These are phyloP conservation scores for Galleria mellonella DNA, from an alignment of 1,140 invertebrate species.

Conservation along the genomic window DNA sequence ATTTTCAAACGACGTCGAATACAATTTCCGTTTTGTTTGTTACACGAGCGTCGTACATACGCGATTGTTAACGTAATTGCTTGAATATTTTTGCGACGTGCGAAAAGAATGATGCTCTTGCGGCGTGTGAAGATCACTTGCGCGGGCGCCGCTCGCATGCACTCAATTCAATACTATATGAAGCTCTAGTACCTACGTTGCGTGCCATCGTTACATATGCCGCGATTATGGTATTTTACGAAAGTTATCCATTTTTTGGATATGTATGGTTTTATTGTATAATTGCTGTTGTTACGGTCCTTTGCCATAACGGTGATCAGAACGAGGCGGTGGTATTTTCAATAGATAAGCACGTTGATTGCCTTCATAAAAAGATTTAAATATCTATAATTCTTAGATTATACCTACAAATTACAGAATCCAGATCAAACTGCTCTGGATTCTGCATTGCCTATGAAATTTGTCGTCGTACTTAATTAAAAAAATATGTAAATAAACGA, in stretches of 20 bases:
- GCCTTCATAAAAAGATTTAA: too few species aligned
- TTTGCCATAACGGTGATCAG: constrained; percentile 19
- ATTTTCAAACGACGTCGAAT: too few species aligned
- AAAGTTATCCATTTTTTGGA: constrained; percentile 34
- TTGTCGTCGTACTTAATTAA: too few species aligned
- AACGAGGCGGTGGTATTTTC: too few species aligned
- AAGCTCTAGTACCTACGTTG: constrained; percentile 14
- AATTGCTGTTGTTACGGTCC: constrained; percentile 15
- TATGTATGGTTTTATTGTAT: constrained; percentile 15
- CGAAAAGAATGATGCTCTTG: constrained; percentile 30
- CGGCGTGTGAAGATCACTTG: constrained; percentile 32
- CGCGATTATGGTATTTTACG: constrained; percentile 47
- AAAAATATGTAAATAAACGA: too few species aligned
- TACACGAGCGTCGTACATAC: too few species aligned
- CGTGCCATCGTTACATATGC: constrained; percentile 34
- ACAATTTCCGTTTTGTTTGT: too few species aligned
- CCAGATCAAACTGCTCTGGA: too few species aligned
- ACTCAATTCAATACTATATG: constrained; percentile 3
- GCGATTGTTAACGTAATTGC: neutral
- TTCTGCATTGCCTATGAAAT: too few species aligned
- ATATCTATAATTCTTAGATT: too few species aligned
- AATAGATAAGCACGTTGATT: too few species aligned
- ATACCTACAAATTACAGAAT: too few species aligned
- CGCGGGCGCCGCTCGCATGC: constrained; percentile 14
- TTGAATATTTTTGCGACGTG: constrained; percentile 30